Evolutionary conservation across 2,888 invertebrate species (phyloP), one percentile per base, ranked within the genome.

Genomic region (Ypsolopha scabrella): DNA sequence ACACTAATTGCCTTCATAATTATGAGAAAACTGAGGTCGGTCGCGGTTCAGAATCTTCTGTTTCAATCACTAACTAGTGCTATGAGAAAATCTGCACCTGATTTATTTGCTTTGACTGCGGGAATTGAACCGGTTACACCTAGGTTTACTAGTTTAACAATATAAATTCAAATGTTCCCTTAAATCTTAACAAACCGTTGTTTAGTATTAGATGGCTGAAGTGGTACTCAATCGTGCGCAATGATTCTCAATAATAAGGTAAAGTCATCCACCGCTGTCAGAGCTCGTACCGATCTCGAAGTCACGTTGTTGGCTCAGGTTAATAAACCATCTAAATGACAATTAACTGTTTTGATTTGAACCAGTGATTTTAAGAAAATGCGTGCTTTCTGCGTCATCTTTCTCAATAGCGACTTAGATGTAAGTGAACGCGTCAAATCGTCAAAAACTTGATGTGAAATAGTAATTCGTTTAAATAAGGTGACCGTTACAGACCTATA

Each of bases 291-390:
- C 69, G 70, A 73, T 75, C 73, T 71, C 71, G 61, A 68, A 67
- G 75, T 76, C 76, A 79, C 75, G 78, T 69, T 63, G 66, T 63
- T 67, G 60, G 67, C 69, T 65, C 72, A 70, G 77, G 77, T 77
- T 74, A 75, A 76, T 75, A 77, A 77, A 77, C 78, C 68, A 73
- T 69, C 62, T 48, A 48, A 52, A 48, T 49, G 48, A 48, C 48
- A 41, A 68, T 70, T 69, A 68, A 69, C 64, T 65, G 63, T 47
- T 11, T 36, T 36, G 47, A 11, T 34, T 33, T 35, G 35, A 11
- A 11, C 41, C 0, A 11, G 8, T 38, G n/a, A 8, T 38, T 39
- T 39, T 10, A 9, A 10, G 6, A 10, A 39, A 39, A 39, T 39
- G 10, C 39, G 39, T 11, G n/a, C 11, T 39, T 7, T 10, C n/a